Evolutionary conservation across 2,888 invertebrate species (phyloP).

Genomic region (Clostera curtula): DNA sequence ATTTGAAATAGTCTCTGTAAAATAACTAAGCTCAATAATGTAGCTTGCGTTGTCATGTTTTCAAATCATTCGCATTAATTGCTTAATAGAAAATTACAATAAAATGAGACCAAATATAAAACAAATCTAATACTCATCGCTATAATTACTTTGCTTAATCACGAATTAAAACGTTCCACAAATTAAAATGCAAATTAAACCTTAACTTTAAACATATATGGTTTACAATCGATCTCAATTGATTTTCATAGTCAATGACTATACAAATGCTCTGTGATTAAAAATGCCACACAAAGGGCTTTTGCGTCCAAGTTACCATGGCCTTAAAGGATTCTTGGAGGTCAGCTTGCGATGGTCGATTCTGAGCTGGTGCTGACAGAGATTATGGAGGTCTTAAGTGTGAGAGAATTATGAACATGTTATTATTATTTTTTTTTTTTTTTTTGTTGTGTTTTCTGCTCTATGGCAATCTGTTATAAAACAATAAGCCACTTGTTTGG

Average conservation of each 20-base stretch:
- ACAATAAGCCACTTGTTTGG: no score
- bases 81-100: no score
- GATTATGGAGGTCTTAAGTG: constrained; percentile 24
- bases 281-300: constrained; percentile 34
- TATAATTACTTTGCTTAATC: constrained; percentile 22
- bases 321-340: constrained; percentile 13
- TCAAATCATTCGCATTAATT: no score
- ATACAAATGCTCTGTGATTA: constrained; percentile 36
- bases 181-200: no score
- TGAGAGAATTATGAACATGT: constrained; percentile 24
- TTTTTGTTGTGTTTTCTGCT: no score
- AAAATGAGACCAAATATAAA: no score
- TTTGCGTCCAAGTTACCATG: constrained; percentile 17
- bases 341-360: constrained; percentile 5
- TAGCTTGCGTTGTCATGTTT: no score
- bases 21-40: no score
- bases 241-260: constrained; percentile 28
- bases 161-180: constrained; percentile 17
- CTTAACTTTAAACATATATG: constrained; percentile 1
- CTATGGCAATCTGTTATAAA: no score
- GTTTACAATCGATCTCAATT: constrained; percentile 4
- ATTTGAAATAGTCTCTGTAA: no score
- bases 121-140: no score
- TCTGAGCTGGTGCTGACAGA: constrained; percentile 10
- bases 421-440: no score